These are phyloP conservation scores for Lamellibrachia luymesi DNA, from an alignment of 1,140 invertebrate genomes.

Conservation along the genomic window DNA sequence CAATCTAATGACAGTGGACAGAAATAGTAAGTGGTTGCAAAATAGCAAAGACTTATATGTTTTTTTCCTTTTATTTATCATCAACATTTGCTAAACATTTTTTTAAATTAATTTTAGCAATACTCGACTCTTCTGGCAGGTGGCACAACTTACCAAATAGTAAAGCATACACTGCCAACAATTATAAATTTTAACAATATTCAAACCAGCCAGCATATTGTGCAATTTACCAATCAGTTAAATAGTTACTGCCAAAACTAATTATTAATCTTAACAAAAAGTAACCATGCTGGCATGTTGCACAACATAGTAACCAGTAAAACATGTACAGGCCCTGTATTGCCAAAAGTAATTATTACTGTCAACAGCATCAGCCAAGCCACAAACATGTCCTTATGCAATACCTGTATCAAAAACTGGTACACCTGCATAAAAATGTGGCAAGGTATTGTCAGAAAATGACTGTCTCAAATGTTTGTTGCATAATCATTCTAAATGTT, in stretches of 20 bases:
- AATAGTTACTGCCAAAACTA: not conserved
- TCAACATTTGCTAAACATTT: not conserved
- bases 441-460: no score
- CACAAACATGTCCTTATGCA: not conserved
- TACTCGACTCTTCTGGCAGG: no score
- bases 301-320: not conserved
- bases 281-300: not conserved
- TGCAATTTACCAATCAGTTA: no score
- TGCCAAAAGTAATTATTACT: not conserved
- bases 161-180: no score
- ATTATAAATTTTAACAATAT: no score
- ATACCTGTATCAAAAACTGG: not conserved
- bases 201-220: no score
- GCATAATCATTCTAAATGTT: not conserved
- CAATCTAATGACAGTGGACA: not conserved
- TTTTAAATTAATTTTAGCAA: no score
- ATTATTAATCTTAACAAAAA: not conserved
- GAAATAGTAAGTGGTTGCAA: not conserved
- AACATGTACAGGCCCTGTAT: not conserved
- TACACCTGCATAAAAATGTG: no score
- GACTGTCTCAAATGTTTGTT: not conserved
- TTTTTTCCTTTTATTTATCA: not conserved
- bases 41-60: not conserved
- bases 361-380: not conserved
- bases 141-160: no score